These are phyloP conservation scores for Tolmerus cingulatus DNA, from an alignment of 2,888 invertebrate genomes.

Conservation along the genomic window DNA sequence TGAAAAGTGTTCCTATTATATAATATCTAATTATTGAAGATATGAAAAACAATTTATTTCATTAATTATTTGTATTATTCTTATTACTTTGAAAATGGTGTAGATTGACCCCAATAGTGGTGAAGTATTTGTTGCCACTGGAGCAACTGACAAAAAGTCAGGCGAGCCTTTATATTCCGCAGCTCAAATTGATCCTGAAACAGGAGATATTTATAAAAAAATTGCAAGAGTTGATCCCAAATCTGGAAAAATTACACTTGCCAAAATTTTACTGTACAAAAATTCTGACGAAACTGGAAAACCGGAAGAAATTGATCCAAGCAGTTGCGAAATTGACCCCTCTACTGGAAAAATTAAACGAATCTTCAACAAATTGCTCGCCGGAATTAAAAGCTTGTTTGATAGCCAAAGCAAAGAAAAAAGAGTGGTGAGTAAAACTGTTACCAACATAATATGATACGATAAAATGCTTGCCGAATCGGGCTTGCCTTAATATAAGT, in stretches of 20 bases:
- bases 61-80: neutral
- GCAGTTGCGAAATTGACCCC: conserved; percentile 76
- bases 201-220: conserved; percentile 75
- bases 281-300: conserved; percentile 76
- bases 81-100: neutral
- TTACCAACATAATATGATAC: neutral
- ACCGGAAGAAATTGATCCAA: conserved; percentile 76
- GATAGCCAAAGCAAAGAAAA: neutral
- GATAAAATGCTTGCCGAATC: neutral
- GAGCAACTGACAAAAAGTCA: conserved; percentile 59
- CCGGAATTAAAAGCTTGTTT: neutral
- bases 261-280: conserved; percentile 73
- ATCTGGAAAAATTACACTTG: conserved; percentile 64
- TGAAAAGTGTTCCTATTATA: neutral
- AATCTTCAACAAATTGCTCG: conserved; percentile 69
- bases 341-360: conserved; percentile 75
- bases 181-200: conserved; percentile 74
- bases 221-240: conserved; percentile 71
- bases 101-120: conserved; percentile 63
- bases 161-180: conserved; percentile 68
- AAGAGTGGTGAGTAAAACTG: neutral
- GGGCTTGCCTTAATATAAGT: neutral
- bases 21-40: neutral
- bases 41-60: neutral
- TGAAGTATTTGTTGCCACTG: conserved; percentile 72